A percentile compares a stretch with the other conserved stretches of the same genome.
Conservation (phyloP, 1,140 invertebrate genomes). For the Watersipora subatra region DNA sequence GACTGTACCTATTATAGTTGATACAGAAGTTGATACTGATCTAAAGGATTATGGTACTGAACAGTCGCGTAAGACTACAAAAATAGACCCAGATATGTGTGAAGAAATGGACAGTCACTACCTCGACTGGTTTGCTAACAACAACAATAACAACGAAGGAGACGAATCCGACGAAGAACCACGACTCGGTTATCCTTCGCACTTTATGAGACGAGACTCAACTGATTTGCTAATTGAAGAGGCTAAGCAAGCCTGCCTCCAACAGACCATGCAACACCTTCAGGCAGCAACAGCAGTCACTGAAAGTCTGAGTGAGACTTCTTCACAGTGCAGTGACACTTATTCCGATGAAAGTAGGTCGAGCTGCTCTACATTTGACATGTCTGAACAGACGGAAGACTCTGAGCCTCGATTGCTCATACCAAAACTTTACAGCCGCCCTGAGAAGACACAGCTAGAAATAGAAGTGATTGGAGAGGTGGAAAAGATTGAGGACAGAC, state of each 20-base stretch:
- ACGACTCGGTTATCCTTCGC: background rate
- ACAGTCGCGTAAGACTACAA: too few species aligned
- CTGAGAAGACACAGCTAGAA: too few species aligned
- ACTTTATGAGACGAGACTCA: background rate
- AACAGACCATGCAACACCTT: too few species aligned
- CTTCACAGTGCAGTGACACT: background rate
- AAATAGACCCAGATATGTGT: too few species aligned
- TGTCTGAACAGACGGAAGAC: background rate
- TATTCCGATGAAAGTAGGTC: background rate
- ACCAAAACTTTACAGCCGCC: background rate
- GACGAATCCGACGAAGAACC: background rate
- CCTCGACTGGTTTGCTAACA: too few species aligned
- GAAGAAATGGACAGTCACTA: too few species aligned
- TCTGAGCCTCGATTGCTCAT: background rate
- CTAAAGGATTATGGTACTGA: too few species aligned
- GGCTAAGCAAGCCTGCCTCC: constrained; percentile 3
- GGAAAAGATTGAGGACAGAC: too few species aligned
- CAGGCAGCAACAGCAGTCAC: background rate
- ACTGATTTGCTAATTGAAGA: background rate
- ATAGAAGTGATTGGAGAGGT: too few species aligned
- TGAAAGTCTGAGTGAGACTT: background rate
- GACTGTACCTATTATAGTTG: too few species aligned
- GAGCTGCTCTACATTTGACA: background rate
- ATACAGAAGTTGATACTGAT: too few species aligned
- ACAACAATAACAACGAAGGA: too few species aligned